These are phyloP conservation scores for Polylopha cassiicola DNA, from an alignment of 2,888 invertebrate species.

Conservation along the genomic window DNA sequence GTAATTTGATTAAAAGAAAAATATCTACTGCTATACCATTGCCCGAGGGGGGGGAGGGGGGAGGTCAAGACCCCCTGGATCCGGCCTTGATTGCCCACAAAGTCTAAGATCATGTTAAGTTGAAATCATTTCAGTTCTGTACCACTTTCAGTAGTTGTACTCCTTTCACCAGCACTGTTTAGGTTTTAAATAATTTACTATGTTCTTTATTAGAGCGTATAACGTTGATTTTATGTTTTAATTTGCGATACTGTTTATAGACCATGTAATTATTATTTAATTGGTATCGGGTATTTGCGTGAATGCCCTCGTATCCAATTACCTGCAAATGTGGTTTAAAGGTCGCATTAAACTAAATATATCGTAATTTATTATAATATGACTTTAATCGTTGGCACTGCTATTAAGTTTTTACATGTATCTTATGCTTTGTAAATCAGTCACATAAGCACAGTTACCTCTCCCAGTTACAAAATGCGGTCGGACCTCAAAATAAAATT, in stretches of 20 bases:
- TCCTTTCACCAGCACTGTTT: constrained; percentile 6
- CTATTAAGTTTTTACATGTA: constrained; percentile 11
- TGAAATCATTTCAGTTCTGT: too few relatives aligned
- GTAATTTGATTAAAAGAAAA: too few relatives aligned
- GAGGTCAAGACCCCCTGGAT: too few relatives aligned
- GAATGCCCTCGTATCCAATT: constrained; percentile 11
- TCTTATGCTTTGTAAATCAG: constrained; percentile 18
- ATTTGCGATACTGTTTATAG: background rate
- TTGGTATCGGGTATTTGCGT: constrained; percentile 4
- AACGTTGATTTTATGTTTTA: constrained; percentile 4
- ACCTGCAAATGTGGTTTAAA: constrained; percentile 16
- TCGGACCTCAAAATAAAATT: constrained; percentile 11
- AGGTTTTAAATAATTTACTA: constrained; percentile 1
- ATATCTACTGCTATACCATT: too few relatives aligned
- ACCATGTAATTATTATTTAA: constrained; percentile 5
- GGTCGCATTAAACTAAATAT: constrained; percentile 11
- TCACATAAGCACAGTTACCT: constrained; percentile 3
- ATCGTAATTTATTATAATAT: constrained; percentile 10
- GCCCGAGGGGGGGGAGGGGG: too few relatives aligned
- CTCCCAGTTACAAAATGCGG: constrained; percentile 15
- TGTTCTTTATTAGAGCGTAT: constrained; percentile 6
- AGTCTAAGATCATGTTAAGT: too few relatives aligned
- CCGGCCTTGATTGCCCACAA: too few relatives aligned
- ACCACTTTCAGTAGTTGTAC: background rate
- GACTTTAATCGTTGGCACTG: constrained; percentile 1